A percentile compares a stretch with the other conserved stretches of the same genome.
Evolutionary conservation across 2,113 vertebrate species (phyloP).

Genomic region (Eublepharis macularius): DNA sequence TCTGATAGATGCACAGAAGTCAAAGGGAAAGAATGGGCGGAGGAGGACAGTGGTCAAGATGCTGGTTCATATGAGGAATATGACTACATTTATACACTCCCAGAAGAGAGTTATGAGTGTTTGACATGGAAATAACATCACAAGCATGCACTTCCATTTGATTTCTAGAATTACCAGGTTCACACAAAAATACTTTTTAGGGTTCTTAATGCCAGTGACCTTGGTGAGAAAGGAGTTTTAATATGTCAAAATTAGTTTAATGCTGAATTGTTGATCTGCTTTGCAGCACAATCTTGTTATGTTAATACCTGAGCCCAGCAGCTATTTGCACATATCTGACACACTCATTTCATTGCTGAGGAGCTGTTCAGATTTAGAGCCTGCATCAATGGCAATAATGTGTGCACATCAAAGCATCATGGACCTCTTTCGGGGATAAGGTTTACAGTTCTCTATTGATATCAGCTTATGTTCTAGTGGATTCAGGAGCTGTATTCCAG

Average conservation of each 20-base stretch:
- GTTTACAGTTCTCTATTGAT: background rate
- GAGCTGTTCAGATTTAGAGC: background rate
- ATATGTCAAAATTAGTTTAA: conserved; percentile 19
- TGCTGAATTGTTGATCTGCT: background rate
- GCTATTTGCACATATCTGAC: conserved; percentile 59
- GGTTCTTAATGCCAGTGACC: conserved; percentile 59
- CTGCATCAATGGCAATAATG: background rate
- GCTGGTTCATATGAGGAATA: background rate
- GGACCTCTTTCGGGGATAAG: background rate
- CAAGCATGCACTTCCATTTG: background rate
- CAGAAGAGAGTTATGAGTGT: background rate
- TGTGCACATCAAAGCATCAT: background rate
- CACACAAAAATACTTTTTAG: conserved; percentile 26
- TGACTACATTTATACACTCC: background rate
- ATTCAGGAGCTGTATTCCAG: background rate
- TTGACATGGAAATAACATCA: background rate
- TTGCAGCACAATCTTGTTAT: background rate
- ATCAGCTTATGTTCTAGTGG: background rate
- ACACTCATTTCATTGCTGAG: conserved; percentile 15
- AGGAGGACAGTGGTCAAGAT: background rate
- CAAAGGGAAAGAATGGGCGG: background rate
- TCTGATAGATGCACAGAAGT: background rate
- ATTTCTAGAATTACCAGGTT: conserved; percentile 20
- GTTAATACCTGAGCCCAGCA: background rate
- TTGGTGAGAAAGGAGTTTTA: conserved; percentile 52